phyloP scores from a whole-genome alignment of 1,140 invertebrate species.

The Cephus cinctus region DNA sequence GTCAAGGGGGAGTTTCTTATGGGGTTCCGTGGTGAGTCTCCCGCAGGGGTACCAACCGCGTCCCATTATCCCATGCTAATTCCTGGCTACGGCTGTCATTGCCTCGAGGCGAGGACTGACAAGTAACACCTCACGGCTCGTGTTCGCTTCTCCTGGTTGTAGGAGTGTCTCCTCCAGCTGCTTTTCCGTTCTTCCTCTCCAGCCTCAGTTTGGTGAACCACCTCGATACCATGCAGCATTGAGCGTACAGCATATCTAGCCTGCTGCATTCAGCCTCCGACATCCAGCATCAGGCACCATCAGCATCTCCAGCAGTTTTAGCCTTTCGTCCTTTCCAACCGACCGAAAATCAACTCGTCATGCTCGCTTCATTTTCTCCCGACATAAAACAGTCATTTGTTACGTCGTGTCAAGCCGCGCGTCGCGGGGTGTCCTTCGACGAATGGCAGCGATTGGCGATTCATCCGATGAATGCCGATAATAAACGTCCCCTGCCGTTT shows the following conservation, averaged over 20 bases:
- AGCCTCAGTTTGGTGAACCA: no score
- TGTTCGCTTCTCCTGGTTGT: slow-evolving; percentile 40
- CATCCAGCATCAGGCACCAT: no score
- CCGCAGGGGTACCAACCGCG: slow-evolving; percentile 42
- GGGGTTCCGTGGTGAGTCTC: no score
- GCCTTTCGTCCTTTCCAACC: no score
- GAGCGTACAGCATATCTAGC: no score
- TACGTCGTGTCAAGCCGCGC: slow-evolving; percentile 50
- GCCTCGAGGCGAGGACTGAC: slow-evolving; percentile 52
- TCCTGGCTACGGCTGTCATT: slow-evolving; percentile 53
- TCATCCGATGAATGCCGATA: slow-evolving; percentile 52
- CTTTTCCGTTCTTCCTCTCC: slow-evolving; percentile 12
- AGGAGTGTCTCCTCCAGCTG: slow-evolving; percentile 43
- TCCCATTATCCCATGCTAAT: slow-evolving; percentile 59
- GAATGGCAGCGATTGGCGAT: slow-evolving; percentile 55
- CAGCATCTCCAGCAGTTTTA: no score
- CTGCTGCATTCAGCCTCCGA: no score
- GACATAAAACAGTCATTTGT: slow-evolving; percentile 58
- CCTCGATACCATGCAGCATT: slow-evolving; percentile 31
- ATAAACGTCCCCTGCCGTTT: slow-evolving; percentile 44
- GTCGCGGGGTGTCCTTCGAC: slow-evolving; percentile 50
- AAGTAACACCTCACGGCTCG: slow-evolving; percentile 54
- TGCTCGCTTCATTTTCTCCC: slow-evolving; percentile 57
- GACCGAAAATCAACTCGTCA: slow-evolving; percentile 56
- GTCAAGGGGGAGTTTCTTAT: no score